A percentile compares a stretch with the other conserved stretches of the same genome.
phyloP scores from a whole-genome alignment of 2,797 vertebrate species.

The Hippopotamyrus pictus region DNA sequence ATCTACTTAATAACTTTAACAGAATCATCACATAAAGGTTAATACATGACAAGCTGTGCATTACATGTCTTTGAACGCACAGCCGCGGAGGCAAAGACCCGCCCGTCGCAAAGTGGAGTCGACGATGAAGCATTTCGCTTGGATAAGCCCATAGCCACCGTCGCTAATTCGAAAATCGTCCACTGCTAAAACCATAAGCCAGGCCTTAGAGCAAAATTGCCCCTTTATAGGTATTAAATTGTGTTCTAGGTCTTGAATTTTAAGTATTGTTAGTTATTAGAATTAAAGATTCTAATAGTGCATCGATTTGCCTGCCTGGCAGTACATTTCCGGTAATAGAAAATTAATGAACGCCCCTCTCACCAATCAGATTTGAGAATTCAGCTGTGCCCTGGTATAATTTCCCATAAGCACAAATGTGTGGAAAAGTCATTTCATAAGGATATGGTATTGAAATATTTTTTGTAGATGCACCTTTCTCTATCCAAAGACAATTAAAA shows the following conservation, averaged over 20 bases:
- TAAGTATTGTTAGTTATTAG: neutral
- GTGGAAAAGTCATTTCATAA: neutral
- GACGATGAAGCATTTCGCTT: neutral
- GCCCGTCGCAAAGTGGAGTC: neutral
- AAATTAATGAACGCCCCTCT: neutral
- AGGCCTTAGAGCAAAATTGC: neutral
- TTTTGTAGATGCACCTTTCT: constrained; percentile 26
- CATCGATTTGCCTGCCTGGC: neutral
- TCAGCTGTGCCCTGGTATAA: neutral
- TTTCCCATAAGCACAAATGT: neutral
- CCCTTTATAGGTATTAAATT: neutral
- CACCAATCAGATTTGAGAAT: neutral
- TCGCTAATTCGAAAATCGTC: neutral
- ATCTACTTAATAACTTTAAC: neutral
- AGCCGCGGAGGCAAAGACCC: neutral
- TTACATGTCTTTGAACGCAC: neutral
- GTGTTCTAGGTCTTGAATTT: neutral
- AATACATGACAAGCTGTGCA: neutral
- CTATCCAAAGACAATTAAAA: too few species aligned
- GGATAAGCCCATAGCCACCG: neutral
- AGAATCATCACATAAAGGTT: neutral
- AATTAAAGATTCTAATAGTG: neutral
- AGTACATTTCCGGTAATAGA: neutral
- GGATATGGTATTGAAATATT: constrained; percentile 7
- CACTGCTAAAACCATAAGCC: neutral